Conservation (phyloP, 2,113 vertebrate genomes). For the Lycocorax pyrrhopterus region DNA sequence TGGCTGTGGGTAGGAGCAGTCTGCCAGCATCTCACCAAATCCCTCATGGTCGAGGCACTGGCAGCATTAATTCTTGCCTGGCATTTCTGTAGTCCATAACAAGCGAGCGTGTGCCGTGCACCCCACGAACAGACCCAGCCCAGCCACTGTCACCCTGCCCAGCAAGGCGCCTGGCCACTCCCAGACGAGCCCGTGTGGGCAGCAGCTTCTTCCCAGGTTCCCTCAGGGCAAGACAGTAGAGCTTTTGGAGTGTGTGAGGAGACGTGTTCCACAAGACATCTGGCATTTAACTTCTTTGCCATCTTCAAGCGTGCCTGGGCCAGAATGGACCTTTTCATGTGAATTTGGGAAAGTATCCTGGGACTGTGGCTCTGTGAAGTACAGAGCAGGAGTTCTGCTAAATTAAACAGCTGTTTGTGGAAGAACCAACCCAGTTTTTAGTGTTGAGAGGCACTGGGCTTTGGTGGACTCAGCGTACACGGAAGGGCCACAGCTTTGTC, state of each 20-base stretch:
- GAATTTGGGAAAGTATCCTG: background rate
- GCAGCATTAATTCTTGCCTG: background rate
- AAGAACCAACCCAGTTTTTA: background rate
- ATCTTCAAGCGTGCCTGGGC: background rate
- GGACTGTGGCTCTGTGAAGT: background rate
- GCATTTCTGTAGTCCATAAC: rapidly evolving
- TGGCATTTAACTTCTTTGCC: background rate
- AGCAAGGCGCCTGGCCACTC: background rate
- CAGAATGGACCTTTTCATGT: background rate
- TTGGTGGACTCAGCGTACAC: background rate
- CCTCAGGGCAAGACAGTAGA: too few species aligned
- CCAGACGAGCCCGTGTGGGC: background rate
- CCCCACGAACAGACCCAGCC: rapidly evolving
- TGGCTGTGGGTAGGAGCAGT: background rate
- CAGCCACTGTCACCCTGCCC: background rate
- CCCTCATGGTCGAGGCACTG: rapidly evolving
- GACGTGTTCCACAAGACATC: rapidly evolving
- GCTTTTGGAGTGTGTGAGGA: background rate
- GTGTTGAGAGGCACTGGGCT: background rate
- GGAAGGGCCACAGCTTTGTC: background rate
- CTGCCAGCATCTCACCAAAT: background rate
- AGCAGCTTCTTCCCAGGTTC: background rate
- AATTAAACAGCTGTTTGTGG: background rate
- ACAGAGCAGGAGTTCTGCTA: background rate
- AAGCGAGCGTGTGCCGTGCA: rapidly evolving